A percentile compares a stretch with the other conserved stretches of the same genome.
Evolutionary conservation across 1,140 invertebrate species (phyloP).

Genomic region (Drosophila arizonae): DNA sequence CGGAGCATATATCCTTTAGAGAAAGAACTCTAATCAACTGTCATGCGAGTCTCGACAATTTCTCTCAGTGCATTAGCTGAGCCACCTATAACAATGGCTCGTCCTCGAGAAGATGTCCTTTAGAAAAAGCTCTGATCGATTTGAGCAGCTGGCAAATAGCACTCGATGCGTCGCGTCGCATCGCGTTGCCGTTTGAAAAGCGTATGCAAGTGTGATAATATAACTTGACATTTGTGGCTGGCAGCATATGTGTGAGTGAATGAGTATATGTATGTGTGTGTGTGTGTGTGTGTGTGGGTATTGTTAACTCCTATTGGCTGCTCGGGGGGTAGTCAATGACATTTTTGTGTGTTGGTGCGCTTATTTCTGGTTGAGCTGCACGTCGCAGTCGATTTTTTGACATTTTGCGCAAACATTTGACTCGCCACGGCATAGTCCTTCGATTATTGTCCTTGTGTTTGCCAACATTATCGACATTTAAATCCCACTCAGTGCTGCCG

Average conservation of each 20-base stretch:
- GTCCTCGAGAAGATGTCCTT: constrained; percentile 11
- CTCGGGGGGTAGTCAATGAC: constrained; percentile 32
- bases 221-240: constrained; percentile 33
- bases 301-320: constrained; percentile 18
- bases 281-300: neutral
- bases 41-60: neutral
- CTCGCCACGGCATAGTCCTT: constrained; percentile 33
- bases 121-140: constrained; percentile 9
- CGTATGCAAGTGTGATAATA: constrained; percentile 42
- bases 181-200: constrained; percentile 13
- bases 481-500: constrained; percentile 63
- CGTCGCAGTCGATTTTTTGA: constrained; percentile 70
- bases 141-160: constrained; percentile 39
- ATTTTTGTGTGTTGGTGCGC: constrained; percentile 52
- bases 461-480: constrained; percentile 80
- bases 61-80: neutral
- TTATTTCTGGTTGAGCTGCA: constrained; percentile 70
- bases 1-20: too few relatives aligned
- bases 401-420: constrained; percentile 58
- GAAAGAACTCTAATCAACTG: too few relatives aligned
- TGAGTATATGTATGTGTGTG: neutral
- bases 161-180: constrained; percentile 12
- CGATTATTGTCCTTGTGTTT: constrained; percentile 53
- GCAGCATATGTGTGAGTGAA: neutral
- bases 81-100: constrained; percentile 1